A percentile compares a stretch with the other conserved stretches of the same genome.
These are phyloP conservation scores for Torymus texanus DNA, from an alignment of 2,888 invertebrate species.

Conservation along the genomic window DNA sequence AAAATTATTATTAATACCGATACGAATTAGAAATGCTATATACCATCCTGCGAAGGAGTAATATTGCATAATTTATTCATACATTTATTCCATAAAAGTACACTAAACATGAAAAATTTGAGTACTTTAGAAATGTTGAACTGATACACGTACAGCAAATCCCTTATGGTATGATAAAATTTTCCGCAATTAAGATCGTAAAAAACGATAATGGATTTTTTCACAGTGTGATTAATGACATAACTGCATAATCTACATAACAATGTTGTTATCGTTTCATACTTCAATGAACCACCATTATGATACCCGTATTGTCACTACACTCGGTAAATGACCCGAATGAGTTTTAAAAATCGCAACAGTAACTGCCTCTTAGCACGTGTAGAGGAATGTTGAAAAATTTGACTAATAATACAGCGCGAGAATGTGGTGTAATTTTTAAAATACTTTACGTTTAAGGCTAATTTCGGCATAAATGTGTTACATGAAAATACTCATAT, in stretches of 20 bases:
- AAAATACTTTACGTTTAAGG: too few species aligned
- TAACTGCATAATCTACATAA: slow-evolving; percentile 29
- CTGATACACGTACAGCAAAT: background rate
- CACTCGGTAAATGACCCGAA: background rate
- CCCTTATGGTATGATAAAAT: background rate
- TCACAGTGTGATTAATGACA: slow-evolving; percentile 29
- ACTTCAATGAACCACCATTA: slow-evolving; percentile 12
- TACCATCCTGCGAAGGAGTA: background rate
- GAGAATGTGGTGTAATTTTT: too few species aligned
- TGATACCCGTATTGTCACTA: background rate
- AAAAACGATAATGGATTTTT: slow-evolving; percentile 18
- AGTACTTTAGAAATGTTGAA: background rate
- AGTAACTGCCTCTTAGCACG: too few species aligned
- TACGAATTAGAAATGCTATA: background rate
- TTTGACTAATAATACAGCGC: too few species aligned
- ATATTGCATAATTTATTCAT: too few species aligned
- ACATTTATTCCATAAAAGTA: too few species aligned
- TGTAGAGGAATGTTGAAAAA: too few species aligned
- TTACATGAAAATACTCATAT: too few species aligned
- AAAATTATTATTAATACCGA: slow-evolving; percentile 6
- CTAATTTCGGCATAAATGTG: too few species aligned
- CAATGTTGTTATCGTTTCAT: slow-evolving; percentile 34
- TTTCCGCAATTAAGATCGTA: slow-evolving; percentile 2
- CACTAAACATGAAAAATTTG: background rate
- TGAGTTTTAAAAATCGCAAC: too few species aligned